Percentiles rank a stretch among this genome's conserved stretches.
phyloP scores from a whole-genome alignment of 37 sponge, comb jelly and placozoan species.

The Beroe ovata region DNA sequence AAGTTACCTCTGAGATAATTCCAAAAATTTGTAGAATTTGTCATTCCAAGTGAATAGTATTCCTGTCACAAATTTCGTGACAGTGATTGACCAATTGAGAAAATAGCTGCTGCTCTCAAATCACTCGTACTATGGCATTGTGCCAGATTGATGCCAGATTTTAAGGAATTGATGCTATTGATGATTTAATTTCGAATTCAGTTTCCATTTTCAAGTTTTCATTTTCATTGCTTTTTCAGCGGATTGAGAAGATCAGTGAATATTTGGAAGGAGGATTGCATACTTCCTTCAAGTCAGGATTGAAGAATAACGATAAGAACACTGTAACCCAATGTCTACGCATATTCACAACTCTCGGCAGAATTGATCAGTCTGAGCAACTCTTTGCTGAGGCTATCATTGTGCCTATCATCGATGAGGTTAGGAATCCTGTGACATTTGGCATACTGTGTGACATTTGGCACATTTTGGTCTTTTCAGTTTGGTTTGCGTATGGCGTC shows the following conservation, averaged over 20 bases:
- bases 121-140: no score
- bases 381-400: slow-evolving; percentile 75
- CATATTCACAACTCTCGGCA: slow-evolving; percentile 78
- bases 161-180: no score
- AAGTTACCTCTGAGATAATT: no score
- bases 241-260: slow-evolving; percentile 74
- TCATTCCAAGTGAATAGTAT: not conserved
- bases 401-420: slow-evolving; percentile 77
- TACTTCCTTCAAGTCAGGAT: slow-evolving; percentile 68
- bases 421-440: slow-evolving; percentile 36
- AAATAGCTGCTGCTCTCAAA: no score
- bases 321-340: slow-evolving; percentile 75
- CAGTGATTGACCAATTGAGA: no score
- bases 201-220: no score
- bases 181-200: no score
- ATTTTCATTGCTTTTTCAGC: no score
- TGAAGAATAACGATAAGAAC: slow-evolving; percentile 70
- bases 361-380: slow-evolving; percentile 74
- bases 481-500: not conserved
- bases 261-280: slow-evolving; percentile 73
- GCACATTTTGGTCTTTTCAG: not conserved
- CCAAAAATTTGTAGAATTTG: no score
- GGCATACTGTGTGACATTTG: slow-evolving; percentile 1
- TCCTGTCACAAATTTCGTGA: no score
- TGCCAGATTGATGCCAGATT: no score